A percentile compares a stretch with the other conserved stretches of the same genome.
These are phyloP conservation scores for Novumbra hubbsi DNA, from an alignment of 2,797 vertebrate genomes.

Conservation along the genomic window DNA sequence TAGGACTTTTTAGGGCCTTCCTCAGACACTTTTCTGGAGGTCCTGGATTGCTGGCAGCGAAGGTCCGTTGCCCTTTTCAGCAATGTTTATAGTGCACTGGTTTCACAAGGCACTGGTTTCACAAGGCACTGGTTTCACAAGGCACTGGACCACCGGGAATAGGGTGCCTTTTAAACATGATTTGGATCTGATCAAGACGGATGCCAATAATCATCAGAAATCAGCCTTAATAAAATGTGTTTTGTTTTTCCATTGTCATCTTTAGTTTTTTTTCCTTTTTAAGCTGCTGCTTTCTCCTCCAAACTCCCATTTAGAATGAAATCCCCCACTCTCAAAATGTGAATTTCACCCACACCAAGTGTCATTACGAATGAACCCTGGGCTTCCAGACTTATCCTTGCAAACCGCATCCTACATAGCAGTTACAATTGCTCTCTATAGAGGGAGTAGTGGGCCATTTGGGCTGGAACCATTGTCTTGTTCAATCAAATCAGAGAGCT, in stretches of 20 bases:
- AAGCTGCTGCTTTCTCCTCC: constrained; percentile 43
- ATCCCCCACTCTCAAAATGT: not conserved
- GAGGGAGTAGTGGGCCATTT: not conserved
- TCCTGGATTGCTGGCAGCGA: too few species aligned
- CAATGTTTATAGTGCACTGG: too few species aligned
- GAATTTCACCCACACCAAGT: constrained; percentile 33
- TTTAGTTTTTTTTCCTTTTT: constrained; percentile 67
- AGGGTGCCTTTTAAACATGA: too few species aligned
- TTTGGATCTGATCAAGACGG: too few species aligned
- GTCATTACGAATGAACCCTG: constrained; percentile 51
- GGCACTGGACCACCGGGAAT: too few species aligned
- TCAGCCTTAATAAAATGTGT: constrained; percentile 43
- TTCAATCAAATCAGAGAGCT: constrained; percentile 53
- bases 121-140: too few species aligned
- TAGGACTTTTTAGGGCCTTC: too few species aligned
- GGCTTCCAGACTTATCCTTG: too few species aligned
- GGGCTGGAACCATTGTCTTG: not conserved
- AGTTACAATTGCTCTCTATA: not conserved
- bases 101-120: too few species aligned
- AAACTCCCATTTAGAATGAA: constrained; percentile 53
- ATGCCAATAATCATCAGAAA: constrained; percentile 39
- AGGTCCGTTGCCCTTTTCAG: too few species aligned
- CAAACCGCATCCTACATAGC: not conserved
- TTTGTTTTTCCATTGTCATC: constrained; percentile 61
- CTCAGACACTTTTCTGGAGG: too few species aligned